Evolutionary conservation across 2,888 invertebrate species (phyloP), one percentile per base, ranked within the genome.

Genomic region (Philereme vetulata): DNA sequence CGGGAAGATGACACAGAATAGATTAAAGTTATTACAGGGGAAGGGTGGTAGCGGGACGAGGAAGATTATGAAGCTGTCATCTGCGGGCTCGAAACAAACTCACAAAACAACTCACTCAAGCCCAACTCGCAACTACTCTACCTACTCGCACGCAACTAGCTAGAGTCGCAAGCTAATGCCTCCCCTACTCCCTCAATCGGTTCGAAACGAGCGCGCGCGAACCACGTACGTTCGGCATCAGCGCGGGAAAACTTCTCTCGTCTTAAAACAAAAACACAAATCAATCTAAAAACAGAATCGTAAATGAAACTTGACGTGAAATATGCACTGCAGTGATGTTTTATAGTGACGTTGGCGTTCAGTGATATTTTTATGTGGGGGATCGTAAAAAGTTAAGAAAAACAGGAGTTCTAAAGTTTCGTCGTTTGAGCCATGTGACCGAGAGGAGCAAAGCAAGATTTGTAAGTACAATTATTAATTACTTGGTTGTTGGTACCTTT

Each of bases 391-490:
- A 81, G 78, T 83, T 77, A 76, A 83, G 77, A 78, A 84, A 85
- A 85, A 84, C 80, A 78, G 83, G 82, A 85, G 84, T 80, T 83
- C 72, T 78, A 77, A 81, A 86, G 85, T 87, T 85, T 86, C 78
- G 83, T 78, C 76, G 82, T 80, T 81, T 75, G 72, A 86, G 86
- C 89, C 90, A 91, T 91, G 91, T 91, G 90, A 91, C 83, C 84
- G 74, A 76, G 79, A 78, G 80, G 77, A 73, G 72, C 72, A 73
- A 77, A 84, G 77, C 82, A 86, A 85, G 82, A 84, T 79, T 83
- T 83, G 90, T 90, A 88, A 76, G 90, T 88, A 75, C 21, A 21
- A 21, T 1, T 21, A 21, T 1, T 21, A 21, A 2, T 21, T 21
- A 21, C 21, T 21, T 21, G 21, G 21, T 21, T 1, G 21, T 21